Percentiles rank a stretch among this genome's conserved stretches.
phyloP scores from a whole-genome alignment of 2,797 vertebrate genomes.

The Eulemur rubriventer region DNA sequence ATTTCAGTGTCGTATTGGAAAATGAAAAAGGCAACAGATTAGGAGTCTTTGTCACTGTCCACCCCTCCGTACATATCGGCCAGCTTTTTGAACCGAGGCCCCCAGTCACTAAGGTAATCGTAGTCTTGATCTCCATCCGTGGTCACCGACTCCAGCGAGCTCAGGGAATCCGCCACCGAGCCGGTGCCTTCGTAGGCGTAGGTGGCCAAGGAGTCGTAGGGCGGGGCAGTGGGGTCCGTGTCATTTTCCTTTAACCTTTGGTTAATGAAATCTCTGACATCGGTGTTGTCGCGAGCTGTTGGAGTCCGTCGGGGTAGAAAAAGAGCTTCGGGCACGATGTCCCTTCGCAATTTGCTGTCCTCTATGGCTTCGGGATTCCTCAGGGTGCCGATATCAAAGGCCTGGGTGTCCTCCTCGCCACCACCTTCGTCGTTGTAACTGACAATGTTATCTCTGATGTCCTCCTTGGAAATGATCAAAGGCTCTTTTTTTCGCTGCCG shows the following conservation, averaged over 20 bases:
- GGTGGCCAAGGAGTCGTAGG: slow-evolving; percentile 97
- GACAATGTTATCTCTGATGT: slow-evolving; percentile 96
- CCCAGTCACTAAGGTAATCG: slow-evolving; percentile 97
- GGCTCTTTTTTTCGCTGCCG: slow-evolving; percentile 95
- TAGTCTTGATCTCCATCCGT: slow-evolving; percentile 96
- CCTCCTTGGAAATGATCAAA: slow-evolving; percentile 97
- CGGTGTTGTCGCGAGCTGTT: slow-evolving; percentile 89
- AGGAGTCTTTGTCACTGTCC: slow-evolving; percentile 95
- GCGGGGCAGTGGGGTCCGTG: slow-evolving; percentile 93
- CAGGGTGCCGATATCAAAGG: slow-evolving; percentile 95
- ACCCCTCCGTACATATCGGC: slow-evolving; percentile 95
- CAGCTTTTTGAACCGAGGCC: slow-evolving; percentile 96
- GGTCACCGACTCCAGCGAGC: slow-evolving; percentile 94
- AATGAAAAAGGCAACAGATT: slow-evolving; percentile 85
- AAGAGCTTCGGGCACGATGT: slow-evolving; percentile 93
- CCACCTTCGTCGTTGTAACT: slow-evolving; percentile 97
- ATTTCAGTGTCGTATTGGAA: slow-evolving; percentile 79
- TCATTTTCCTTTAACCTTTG: slow-evolving; percentile 96
- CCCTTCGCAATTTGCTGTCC: slow-evolving; percentile 92
- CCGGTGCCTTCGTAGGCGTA: slow-evolving; percentile 97
- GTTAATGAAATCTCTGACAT: slow-evolving; percentile 97
- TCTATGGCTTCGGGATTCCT: slow-evolving; percentile 95
- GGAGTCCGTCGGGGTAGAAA: slow-evolving; percentile 90
- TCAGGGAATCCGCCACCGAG: slow-evolving; percentile 94
- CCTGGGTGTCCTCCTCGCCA: slow-evolving; percentile 97